Evolutionary conservation across 1,140 invertebrate genomes (phyloP).

Genomic region (Littorina saxatilis): DNA sequence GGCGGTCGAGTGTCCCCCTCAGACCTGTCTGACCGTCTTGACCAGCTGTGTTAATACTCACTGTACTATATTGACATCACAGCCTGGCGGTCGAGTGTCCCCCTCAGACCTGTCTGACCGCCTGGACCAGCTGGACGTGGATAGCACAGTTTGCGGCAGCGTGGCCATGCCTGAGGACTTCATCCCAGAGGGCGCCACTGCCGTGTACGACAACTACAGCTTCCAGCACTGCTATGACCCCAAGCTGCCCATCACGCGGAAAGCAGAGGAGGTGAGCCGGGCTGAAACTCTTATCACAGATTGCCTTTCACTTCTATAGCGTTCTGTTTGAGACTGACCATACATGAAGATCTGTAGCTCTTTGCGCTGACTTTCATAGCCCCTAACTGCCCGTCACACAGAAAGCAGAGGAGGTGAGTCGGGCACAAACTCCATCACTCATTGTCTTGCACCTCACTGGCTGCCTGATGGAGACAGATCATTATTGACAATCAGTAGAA

Average conservation of each 20-base stretch:
- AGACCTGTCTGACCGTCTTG: too few species aligned
- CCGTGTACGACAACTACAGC: constrained; percentile 69
- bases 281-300: too few species aligned
- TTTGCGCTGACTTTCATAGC: constrained; percentile 60
- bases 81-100: background rate
- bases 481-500: too few species aligned
- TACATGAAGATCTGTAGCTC: too few species aligned
- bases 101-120: background rate
- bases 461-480: too few species aligned
- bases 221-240: constrained; percentile 63
- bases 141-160: constrained; percentile 54
- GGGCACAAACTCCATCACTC: too few species aligned
- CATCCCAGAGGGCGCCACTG: constrained; percentile 59
- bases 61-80: background rate
- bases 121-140: constrained; percentile 63
- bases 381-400: constrained; percentile 63
- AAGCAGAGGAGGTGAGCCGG: constrained; percentile 63
- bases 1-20: too few species aligned
- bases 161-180: constrained; percentile 56
- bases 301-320: too few species aligned
- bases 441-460: too few species aligned
- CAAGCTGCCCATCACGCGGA: constrained; percentile 63
- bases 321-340: too few species aligned
- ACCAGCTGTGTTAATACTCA: background rate
- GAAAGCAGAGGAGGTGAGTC: constrained; percentile 64